Percentiles rank a stretch among this genome's conserved stretches.
phyloP scores from a whole-genome alignment of 2,113 vertebrate genomes.

The Sminthopsis crassicaudata region DNA sequence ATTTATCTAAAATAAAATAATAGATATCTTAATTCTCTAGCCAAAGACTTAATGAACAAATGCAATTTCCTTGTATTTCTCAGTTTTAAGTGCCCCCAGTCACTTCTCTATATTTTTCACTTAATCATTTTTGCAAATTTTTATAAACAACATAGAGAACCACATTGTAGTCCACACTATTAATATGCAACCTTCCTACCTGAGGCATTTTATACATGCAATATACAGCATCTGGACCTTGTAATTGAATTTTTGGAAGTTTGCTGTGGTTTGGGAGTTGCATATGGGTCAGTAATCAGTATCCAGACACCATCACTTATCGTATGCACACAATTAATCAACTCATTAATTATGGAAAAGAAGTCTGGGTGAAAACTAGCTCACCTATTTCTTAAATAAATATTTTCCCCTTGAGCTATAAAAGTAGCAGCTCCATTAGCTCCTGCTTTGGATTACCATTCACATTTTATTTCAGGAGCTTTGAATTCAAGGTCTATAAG shows the following conservation, averaged over 20 bases:
- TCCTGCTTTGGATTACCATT: constrained; percentile 15
- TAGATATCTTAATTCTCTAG: not conserved
- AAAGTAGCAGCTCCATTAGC: constrained; percentile 34
- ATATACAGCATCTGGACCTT: constrained; percentile 71
- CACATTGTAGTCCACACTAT: constrained; percentile 51
- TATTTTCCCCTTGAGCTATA: constrained; percentile 61
- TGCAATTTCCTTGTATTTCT: not conserved
- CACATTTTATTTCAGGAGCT: constrained; percentile 34
- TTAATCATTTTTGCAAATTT: constrained; percentile 35
- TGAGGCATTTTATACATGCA: constrained; percentile 58
- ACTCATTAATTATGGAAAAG: constrained; percentile 78
- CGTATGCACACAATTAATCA: constrained; percentile 70
- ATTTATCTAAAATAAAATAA: not conserved
- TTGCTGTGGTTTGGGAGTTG: constrained; percentile 57
- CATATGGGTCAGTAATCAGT: constrained; percentile 70
- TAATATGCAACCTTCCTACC: constrained; percentile 61
- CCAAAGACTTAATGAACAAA: constrained; percentile 1
- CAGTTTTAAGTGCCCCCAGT: not conserved
- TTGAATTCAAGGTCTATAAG: not conserved
- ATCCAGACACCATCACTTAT: constrained; percentile 56
- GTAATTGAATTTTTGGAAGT: constrained; percentile 73
- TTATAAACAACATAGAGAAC: not conserved
- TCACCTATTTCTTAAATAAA: constrained; percentile 67
- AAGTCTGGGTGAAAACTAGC: constrained; percentile 60
- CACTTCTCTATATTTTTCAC: not conserved